Evolutionary conservation across 2,797 vertebrate species (phyloP).

Genomic region (Mormyrops boulengeri): DNA sequence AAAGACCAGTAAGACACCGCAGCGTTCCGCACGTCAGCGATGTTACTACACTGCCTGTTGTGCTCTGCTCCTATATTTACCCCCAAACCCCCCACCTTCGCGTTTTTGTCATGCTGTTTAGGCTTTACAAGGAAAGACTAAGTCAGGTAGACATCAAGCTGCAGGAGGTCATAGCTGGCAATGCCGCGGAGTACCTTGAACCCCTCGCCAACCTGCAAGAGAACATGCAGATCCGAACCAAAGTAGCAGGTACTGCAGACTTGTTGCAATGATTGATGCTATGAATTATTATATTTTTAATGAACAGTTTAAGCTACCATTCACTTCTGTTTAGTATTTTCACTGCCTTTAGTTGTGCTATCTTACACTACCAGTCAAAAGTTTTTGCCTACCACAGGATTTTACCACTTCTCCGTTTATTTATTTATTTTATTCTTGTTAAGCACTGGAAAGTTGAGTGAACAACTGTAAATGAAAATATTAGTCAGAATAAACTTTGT

Average conservation of each 20-base stretch:
- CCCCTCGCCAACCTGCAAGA: conserved; percentile 94
- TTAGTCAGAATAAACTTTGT: neutral
- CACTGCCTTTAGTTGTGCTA: neutral
- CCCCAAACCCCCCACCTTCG: neutral
- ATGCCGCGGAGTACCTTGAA: conserved; percentile 94
- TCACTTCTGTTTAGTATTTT: neutral
- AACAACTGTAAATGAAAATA: neutral
- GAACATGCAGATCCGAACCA: conserved; percentile 99
- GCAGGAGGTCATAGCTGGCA: conserved; percentile 94
- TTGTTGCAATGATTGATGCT: neutral
- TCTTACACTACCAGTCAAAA: neutral
- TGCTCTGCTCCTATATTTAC: neutral
- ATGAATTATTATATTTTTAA: neutral
- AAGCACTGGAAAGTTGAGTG: neutral
- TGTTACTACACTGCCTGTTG: neutral
- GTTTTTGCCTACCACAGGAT: neutral
- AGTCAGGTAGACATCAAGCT: conserved; percentile 97
- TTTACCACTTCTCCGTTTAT: neutral
- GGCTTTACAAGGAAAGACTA: conserved; percentile 93
- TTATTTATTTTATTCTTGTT: neutral
- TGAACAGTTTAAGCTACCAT: neutral
- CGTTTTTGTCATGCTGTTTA: conserved; percentile 50
- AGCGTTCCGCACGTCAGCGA: neutral
- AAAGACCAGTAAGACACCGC: conserved; percentile 88
- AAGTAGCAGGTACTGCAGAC: conserved; percentile 80